Conservation (phyloP, 2,888 invertebrate species). For the Acronicta psi region DNA sequence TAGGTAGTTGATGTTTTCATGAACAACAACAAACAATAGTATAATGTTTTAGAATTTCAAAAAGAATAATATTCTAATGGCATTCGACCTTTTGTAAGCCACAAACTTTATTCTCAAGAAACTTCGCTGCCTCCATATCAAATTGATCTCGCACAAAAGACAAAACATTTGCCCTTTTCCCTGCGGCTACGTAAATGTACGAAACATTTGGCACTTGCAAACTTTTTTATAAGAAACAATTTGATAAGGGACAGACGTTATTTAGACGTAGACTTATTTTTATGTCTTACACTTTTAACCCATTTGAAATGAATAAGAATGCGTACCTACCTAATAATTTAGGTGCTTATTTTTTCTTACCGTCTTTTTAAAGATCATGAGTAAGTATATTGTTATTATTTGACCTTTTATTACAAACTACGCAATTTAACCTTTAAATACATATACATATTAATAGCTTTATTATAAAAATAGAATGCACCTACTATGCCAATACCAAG, state of each 20-base stretch:
- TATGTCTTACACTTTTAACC: conserved; percentile 8
- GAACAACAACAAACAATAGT: too few relatives aligned
- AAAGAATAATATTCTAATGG: neutral
- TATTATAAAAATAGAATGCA: too few relatives aligned
- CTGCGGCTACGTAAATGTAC: conserved; percentile 46
- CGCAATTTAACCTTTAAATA: too few relatives aligned
- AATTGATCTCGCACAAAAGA: conserved; percentile 56
- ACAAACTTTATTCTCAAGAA: conserved; percentile 39
- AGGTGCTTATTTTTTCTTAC: too few relatives aligned
- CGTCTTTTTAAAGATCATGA: too few relatives aligned
- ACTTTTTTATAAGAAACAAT: conserved; percentile 46
- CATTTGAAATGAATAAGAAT: neutral
- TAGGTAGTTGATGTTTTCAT: too few relatives aligned
- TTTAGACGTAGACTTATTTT: conserved; percentile 10
- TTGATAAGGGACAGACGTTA: conserved; percentile 28
- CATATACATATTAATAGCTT: too few relatives aligned
- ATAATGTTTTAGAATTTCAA: too few relatives aligned
- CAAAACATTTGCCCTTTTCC: conserved; percentile 57
- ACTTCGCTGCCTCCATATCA: conserved; percentile 48
- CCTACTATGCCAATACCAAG: too few relatives aligned
- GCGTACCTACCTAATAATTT: too few relatives aligned
- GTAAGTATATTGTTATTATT: too few relatives aligned
- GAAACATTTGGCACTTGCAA: conserved; percentile 34
- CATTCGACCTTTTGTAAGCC: neutral
- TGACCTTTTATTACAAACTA: too few relatives aligned